Percentiles rank a stretch among this genome's conserved stretches.
Conservation (phyloP, 1,140 invertebrate species). For the Ptiloglossa arizonensis region DNA sequence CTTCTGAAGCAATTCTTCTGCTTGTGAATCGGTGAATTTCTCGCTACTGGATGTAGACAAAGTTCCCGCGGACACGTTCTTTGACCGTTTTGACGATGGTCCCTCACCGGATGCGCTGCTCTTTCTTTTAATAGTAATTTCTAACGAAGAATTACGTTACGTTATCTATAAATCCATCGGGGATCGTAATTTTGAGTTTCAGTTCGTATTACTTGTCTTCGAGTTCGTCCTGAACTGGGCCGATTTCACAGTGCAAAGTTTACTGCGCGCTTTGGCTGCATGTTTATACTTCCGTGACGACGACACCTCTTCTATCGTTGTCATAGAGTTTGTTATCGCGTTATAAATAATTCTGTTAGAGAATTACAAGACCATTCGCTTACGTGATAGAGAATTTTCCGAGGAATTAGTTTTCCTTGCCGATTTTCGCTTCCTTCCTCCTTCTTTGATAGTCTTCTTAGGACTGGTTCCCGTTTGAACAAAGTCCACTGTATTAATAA, state of each 20-base stretch:
- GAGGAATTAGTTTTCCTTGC: neutral
- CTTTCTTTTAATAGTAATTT: conserved; percentile 64
- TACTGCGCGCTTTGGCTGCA: conserved; percentile 52
- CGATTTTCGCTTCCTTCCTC: conserved; percentile 9
- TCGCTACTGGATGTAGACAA: conserved; percentile 48
- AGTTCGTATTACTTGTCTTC: conserved; percentile 51
- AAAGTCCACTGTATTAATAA: conserved; percentile 37
- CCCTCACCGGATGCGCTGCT: conserved; percentile 64
- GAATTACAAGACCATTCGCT: neutral
- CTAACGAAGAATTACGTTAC: neutral
- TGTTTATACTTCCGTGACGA: conserved; percentile 35
- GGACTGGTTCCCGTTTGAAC: conserved; percentile 4
- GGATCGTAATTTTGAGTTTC: neutral
- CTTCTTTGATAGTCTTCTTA: neutral
- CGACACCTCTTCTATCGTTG: neutral
- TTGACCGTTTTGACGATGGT: conserved; percentile 60
- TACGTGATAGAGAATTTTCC: neutral
- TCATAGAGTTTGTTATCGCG: conserved; percentile 7
- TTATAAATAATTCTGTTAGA: neutral
- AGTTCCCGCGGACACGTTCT: conserved; percentile 16
- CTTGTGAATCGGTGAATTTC: conserved; percentile 58
- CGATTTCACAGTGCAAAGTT: conserved; percentile 54
- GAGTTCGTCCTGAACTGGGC: conserved; percentile 42
- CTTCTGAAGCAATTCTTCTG: conserved; percentile 66
- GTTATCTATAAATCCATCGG: neutral